Evolutionary conservation across 2,888 invertebrate species (phyloP), one percentile per base, ranked within the genome.

Genomic region (Brachyopa scutellaris): DNA sequence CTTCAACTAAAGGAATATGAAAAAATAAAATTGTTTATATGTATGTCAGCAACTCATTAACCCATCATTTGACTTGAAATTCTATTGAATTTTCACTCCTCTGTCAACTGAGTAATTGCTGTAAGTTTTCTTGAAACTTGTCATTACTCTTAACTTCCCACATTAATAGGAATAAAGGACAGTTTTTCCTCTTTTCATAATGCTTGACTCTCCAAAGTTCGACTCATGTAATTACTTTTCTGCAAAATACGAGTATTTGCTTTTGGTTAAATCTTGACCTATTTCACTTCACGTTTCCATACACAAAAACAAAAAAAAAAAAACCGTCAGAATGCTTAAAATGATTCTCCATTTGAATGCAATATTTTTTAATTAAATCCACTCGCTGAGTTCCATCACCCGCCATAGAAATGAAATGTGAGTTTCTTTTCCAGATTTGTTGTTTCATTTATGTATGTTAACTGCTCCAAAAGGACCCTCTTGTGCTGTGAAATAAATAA

Each of bases 191-290:
- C 38, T 55, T 49, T 23, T 36, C 49, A 31, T 19, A 26, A 29
- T 40, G 21, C 26, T 31, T 47, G 15, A 11, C 64, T 36, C 26
- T 13, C 23, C 26, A 8, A 26, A 40, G 66, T 53, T 36, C 23
- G 36, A 31, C 47, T 62, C 45, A 26, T 23, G 8, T 49, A 57
- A 49, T 74, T 66, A 67, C 21, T 42, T 55, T 29, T 42, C 26
- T 7, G 26, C 17, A 11, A 40, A 59, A n/a, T n/a, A n/a, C n/a
- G n/a, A 19, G 17, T 49, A 23, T 67, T 61, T 40, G 11, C 59
- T 61, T 55, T 77, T 7, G 45, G 61, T 55, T 47, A 62, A 38
- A 55, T 61, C 76, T 77, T 77, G 69, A 77, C 76, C 76, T 47
- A 62, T 67, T 69, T 51, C 13, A 40, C 33, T 13, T 49, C 7